Evolutionary conservation across 2,113 vertebrate species (phyloP).

Genomic region (Leucopsar rothschildi): DNA sequence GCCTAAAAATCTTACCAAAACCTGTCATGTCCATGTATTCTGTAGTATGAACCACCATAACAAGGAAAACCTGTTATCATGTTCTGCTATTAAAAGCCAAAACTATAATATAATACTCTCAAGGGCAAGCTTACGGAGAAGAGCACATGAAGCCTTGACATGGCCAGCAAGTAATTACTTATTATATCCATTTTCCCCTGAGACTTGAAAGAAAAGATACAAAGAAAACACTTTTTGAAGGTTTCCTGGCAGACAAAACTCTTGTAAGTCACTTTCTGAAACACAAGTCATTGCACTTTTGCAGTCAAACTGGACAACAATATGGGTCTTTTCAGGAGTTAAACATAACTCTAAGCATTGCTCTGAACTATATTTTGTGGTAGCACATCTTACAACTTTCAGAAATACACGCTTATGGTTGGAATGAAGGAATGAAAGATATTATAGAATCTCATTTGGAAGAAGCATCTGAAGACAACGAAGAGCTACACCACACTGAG

Average conservation of each 20-base stretch:
- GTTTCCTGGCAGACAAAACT: background rate
- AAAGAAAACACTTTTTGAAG: background rate
- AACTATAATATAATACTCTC: background rate
- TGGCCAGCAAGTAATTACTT: background rate
- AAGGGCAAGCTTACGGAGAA: background rate
- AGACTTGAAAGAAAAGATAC: background rate
- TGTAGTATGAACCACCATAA: background rate
- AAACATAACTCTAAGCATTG: background rate
- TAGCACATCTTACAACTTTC: background rate
- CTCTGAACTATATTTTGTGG: background rate
- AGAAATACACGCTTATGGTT: background rate
- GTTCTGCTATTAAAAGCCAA: background rate
- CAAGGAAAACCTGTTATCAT: background rate
- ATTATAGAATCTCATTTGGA: background rate
- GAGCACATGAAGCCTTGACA: background rate
- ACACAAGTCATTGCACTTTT: background rate
- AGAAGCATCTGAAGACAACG: background rate
- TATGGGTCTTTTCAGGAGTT: background rate
- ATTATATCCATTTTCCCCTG: background rate
- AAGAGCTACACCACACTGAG: background rate
- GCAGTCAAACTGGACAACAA: background rate
- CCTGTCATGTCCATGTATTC: background rate
- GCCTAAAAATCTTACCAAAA: background rate
- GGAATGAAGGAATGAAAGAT: background rate
- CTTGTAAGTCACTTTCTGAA: background rate